Evolutionary conservation across 2,113 vertebrate genomes (phyloP).

Genomic region (Sakesphorus luctuosus): DNA sequence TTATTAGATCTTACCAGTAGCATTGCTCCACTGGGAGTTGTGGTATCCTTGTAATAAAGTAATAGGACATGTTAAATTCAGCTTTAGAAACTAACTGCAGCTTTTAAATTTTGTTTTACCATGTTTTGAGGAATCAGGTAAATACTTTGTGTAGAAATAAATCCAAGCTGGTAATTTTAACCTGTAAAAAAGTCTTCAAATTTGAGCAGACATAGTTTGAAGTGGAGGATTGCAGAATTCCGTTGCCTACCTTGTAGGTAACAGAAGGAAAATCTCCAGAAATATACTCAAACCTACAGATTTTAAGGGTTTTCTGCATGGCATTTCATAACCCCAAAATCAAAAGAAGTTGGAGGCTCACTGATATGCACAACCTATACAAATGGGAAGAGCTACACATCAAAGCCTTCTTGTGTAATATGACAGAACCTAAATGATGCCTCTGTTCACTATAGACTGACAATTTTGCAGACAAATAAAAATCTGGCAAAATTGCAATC

Average conservation of each 20-base stretch:
- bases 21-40: neutral
- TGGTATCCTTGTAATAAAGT: neutral
- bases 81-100: neutral
- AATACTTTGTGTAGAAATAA: neutral
- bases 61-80: neutral
- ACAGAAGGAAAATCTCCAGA: neutral
- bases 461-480: conserved; percentile 58
- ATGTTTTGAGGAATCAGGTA: neutral
- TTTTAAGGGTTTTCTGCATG: neutral
- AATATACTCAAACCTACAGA: neutral
- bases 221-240: neutral
- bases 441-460: conserved; percentile 8
- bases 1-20: neutral
- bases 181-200: neutral
- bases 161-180: neutral
- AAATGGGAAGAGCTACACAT: neutral
- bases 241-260: neutral
- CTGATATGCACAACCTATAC: neutral
- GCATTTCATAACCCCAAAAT: neutral
- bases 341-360: neutral
- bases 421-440: conserved; percentile 40
- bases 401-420: neutral
- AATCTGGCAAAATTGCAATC: conserved; percentile 40
- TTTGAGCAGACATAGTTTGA: neutral
- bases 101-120: neutral